Evolutionary conservation across 2,797 vertebrate genomes (phyloP), one percentile per base, ranked within the genome.

Genomic region (Danio choprae): DNA sequence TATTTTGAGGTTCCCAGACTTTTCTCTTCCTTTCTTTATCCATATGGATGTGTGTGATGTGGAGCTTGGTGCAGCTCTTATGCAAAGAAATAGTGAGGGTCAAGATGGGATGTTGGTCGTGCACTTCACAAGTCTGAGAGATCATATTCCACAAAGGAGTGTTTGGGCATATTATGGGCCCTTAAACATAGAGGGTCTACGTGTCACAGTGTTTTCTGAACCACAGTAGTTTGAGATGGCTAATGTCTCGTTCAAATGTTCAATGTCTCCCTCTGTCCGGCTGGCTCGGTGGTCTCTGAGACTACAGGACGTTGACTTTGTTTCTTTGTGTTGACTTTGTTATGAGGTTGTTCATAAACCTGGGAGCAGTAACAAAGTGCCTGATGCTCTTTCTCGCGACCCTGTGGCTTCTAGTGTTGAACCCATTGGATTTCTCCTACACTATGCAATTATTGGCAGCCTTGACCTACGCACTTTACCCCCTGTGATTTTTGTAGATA

Each of bases 251-350:
- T 4, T 64, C 65, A 4, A 80, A 80, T 12, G n/a, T n/a, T n/a
- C n/a, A n/a, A n/a, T n/a, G n/a, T n/a, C n/a, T n/a, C 65, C 69
- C 11, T 58, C 50, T 3, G 73, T 59, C 15, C 0, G 8, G 7
- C 59, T 84, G 1, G 18, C 53, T 2, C 7, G 56, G 5, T 81
- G 67, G 73, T 77, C 29, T 1, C 58, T 72, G 0, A 0, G 6
- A 2, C 51, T 78, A 1, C 74, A 78, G 1, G 60, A 82, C 9
- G 82, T 77, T 48, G 59, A 77, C 10, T 77, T 77, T 16, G n/a
- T n/a, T n/a, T n/a, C n/a, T n/a, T n/a, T n/a, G n/a, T n/a, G n/a
- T n/a, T n/a, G n/a, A n/a, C n/a, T n/a, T n/a, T n/a, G n/a, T n/a
- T n/a, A n/a, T n/a, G 12, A 13, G 0, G 22, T 77, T 7, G 9